Evolutionary conservation across 2,797 vertebrate species (phyloP).

Genomic region (Pangasius sanitwongsei): DNA sequence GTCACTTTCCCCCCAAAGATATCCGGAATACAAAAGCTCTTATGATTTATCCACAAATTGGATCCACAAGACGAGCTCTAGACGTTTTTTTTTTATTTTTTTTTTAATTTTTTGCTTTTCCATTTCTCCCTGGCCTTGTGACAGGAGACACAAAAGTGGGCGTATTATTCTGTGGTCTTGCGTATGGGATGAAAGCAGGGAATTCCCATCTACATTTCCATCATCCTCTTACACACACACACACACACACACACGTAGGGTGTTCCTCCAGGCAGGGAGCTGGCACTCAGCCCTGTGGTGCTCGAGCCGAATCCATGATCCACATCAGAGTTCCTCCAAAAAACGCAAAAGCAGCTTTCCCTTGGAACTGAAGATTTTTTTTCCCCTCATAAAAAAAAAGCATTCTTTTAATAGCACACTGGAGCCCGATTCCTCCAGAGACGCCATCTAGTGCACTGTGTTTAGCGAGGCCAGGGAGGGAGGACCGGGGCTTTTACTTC

Average conservation of each 20-base stretch:
- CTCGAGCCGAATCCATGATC: constrained; percentile 67
- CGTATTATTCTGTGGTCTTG: constrained; percentile 40
- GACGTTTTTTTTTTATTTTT: background rate
- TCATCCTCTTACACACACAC: constrained; percentile 38
- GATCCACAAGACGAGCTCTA: constrained; percentile 48
- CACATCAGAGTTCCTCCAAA: constrained; percentile 68
- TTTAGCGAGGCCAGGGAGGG: background rate
- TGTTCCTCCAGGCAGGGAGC: constrained; percentile 48
- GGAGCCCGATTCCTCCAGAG: constrained; percentile 34
- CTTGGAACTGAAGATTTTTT: constrained; percentile 46
- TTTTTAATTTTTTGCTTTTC: background rate
- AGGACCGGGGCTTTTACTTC: background rate
- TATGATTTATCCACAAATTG: constrained; percentile 59
- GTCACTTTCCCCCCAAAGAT: constrained; percentile 65
- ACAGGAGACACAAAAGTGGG: constrained; percentile 56
- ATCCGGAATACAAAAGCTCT: constrained; percentile 64
- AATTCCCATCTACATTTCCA: constrained; percentile 67
- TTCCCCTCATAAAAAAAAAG: constrained; percentile 56
- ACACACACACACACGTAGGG: constrained; percentile 45
- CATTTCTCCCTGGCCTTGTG: constrained; percentile 15
- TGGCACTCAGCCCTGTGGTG: constrained; percentile 37
- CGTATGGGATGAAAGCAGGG: constrained; percentile 63
- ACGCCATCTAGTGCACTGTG: constrained; percentile 7
- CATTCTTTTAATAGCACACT: constrained; percentile 64
- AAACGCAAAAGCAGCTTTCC: constrained; percentile 58